Conservation (phyloP, 2,888 invertebrate genomes). For the Biston stratarius region DNA sequence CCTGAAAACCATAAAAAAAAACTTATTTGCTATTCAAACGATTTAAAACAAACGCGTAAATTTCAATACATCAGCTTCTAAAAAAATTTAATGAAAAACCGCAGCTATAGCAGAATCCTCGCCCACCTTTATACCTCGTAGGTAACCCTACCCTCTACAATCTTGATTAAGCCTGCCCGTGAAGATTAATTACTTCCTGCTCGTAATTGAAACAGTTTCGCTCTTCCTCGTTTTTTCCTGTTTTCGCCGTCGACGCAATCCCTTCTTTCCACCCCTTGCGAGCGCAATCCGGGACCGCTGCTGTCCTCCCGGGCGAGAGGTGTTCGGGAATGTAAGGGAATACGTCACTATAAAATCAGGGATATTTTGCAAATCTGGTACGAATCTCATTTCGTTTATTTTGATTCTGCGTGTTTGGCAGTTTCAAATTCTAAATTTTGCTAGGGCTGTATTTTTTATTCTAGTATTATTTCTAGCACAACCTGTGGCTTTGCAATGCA, state of each 20-base stretch:
- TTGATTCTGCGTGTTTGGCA: not conserved
- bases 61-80: too few relatives aligned
- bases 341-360: not conserved
- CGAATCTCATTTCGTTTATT: not conserved
- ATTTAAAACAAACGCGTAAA: too few relatives aligned
- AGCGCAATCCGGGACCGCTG: not conserved
- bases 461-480: too few relatives aligned
- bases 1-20: too few relatives aligned
- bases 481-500: too few relatives aligned
- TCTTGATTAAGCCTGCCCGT: constrained; percentile 21
- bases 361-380: not conserved
- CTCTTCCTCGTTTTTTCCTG: constrained; percentile 26
- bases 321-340: not conserved
- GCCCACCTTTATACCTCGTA: constrained; percentile 7
- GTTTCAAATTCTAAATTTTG: too few relatives aligned
- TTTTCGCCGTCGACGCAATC: constrained; percentile 17
- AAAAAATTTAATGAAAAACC: too few relatives aligned
- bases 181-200: constrained; percentile 33
- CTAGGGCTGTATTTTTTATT: too few relatives aligned
- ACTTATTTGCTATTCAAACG: too few relatives aligned
- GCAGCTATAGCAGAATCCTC: not conserved
- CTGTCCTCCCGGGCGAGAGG: not conserved
- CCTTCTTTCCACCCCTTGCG: constrained; percentile 11
- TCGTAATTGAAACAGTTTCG: constrained; percentile 35
- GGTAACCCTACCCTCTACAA: constrained; percentile 10